phyloP scores from a whole-genome alignment of 2,113 vertebrate genomes.

The Saguinus midas region DNA sequence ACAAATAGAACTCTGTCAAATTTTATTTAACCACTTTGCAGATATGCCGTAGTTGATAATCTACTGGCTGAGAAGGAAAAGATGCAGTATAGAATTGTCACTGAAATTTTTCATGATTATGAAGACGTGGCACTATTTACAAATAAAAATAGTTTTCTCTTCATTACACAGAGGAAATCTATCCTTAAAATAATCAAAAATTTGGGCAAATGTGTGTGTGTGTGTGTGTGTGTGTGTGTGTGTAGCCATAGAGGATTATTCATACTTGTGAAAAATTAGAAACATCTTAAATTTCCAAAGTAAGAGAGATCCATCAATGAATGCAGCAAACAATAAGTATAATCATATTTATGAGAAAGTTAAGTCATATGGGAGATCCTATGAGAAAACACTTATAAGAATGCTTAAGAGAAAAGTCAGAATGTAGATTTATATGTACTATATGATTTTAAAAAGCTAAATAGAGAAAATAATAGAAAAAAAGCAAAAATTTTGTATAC shows the following conservation, averaged over 20 bases:
- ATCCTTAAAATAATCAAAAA: not conserved
- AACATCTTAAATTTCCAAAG: not conserved
- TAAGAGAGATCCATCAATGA: not conserved
- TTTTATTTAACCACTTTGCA: not conserved
- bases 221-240: no score
- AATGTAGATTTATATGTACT: not conserved
- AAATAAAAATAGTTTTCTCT: not conserved
- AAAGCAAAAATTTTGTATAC: not conserved
- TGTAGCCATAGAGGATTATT: not conserved
- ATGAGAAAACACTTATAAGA: not conserved
- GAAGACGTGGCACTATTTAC: not conserved
- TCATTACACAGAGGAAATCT: not conserved
- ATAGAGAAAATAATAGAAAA: not conserved
- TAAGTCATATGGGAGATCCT: not conserved
- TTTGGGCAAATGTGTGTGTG: not conserved
- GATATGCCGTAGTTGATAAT: not conserved
- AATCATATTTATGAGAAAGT: not conserved
- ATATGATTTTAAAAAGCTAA: not conserved
- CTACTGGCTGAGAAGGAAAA: not conserved
- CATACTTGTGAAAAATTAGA: not conserved
- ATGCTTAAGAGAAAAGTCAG: not conserved
- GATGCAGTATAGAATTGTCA: not conserved
- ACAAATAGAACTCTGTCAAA: not conserved
- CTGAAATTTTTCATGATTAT: not conserved
- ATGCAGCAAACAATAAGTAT: not conserved